A percentile compares a stretch with the other conserved stretches of the same genome.
phyloP scores from a whole-genome alignment of 2,113 vertebrate species.

The Asarcornis scutulata region DNA sequence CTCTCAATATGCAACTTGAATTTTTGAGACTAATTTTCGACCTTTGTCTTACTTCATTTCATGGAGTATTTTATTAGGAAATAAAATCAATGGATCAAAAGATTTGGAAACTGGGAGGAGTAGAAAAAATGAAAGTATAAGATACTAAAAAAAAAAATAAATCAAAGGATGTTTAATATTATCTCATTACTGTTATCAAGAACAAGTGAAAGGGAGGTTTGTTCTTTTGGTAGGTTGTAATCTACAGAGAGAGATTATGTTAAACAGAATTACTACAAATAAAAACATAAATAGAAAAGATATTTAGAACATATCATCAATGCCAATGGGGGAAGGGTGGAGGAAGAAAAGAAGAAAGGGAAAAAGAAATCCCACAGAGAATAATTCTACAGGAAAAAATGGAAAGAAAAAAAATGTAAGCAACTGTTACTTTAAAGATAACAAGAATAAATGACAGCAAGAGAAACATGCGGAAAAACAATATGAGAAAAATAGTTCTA shows the following conservation, averaged over 20 bases:
- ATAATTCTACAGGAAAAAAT: neutral
- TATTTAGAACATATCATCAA: neutral
- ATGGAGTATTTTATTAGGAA: neutral
- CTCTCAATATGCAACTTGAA: neutral
- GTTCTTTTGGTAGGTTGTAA: neutral
- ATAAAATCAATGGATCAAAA: neutral
- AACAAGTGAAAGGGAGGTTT: neutral
- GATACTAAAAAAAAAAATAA: neutral
- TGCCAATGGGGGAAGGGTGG: neutral
- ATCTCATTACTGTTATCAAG: neutral
- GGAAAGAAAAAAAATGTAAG: neutral
- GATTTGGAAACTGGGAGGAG: rapidly evolving
- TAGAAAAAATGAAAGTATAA: neutral
- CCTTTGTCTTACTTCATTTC: neutral
- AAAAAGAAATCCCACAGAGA: neutral
- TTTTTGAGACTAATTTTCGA: neutral
- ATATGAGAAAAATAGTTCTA: neutral
- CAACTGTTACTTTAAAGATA: neutral
- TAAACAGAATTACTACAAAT: neutral
- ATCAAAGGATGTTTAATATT: neutral
- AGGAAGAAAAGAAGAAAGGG: neutral
- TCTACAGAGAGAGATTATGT: neutral
- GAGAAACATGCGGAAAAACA: neutral
- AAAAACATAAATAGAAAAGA: neutral
- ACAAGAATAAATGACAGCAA: neutral